Evolutionary conservation across 2,888 invertebrate genomes (phyloP), one percentile per base, ranked within the genome.

Genomic region (Monochamus alternatus): DNA sequence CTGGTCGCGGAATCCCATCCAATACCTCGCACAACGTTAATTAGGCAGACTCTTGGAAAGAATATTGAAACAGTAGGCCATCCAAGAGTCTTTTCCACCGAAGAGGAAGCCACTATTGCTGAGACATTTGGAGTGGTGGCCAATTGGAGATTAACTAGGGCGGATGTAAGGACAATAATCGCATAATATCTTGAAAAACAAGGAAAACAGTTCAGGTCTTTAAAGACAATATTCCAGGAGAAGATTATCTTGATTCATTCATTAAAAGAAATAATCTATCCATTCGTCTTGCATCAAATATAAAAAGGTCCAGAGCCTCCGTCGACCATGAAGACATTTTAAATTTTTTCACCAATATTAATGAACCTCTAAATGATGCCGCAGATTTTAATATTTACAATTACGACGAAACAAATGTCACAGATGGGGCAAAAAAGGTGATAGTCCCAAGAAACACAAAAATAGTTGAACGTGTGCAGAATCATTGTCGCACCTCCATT

Each of bases 361-460:
- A 52, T 4, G 52, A 9, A 3, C n/a, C 55, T n/a, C 14, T 55
- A 55, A 10, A 55, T 10, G 55, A 55, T n/a, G 55, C 14, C 12
- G 55, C 2, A 55, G 7, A 55, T 55, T 55, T 51, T 51, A 51
- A 51, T n/a, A 63, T 63, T 31, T 63, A 63, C n/a, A 31, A 63
- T 32, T 63, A 63, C 62, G 62, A 63, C 32, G 62, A 63, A 63
- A 32, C 62, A 31, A 63, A 63, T 32, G 32, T 63, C 31, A 63
- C 62, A 30, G 32, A 32, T 38, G 32, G 62, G 31, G 62, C 32
- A 2, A 63, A 32, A 63, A 32, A 63, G 32, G 10, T 63, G 30
- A 3, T 63, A 31, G 32, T 32, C 3, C 30, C 62, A 63, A 30
- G 32, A 31, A 32, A 32, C 30, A 30, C n/a, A n/a, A 63, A 63